Evolutionary conservation across 2,888 invertebrate genomes (phyloP).

Genomic region (Perizoma flavofasciatum): DNA sequence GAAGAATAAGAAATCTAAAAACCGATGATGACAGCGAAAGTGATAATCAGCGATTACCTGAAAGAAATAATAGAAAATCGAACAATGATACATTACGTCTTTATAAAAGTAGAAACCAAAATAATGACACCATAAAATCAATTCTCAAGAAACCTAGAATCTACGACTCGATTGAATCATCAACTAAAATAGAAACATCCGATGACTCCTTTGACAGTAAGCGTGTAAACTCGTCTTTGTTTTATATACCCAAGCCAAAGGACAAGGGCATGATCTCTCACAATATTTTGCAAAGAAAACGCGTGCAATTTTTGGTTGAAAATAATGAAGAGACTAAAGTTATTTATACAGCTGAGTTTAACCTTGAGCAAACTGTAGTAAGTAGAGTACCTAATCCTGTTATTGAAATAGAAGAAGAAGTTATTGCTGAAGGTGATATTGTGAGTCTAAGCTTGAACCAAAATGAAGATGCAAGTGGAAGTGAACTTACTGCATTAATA

Average conservation of each 20-base stretch:
- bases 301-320: slow-evolving; percentile 89
- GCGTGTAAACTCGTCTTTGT: slow-evolving; percentile 77
- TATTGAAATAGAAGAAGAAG: slow-evolving; percentile 60
- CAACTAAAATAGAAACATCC: slow-evolving; percentile 56
- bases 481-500: slow-evolving; percentile 51
- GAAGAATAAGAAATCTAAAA: slow-evolving; percentile 77
- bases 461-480: slow-evolving; percentile 38
- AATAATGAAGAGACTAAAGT: slow-evolving; percentile 80
- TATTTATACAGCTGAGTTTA: slow-evolving; percentile 77
- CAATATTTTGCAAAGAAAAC: slow-evolving; percentile 83
- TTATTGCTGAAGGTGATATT: slow-evolving; percentile 68
- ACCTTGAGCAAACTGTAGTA: slow-evolving; percentile 64
- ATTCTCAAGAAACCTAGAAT: slow-evolving; percentile 84
- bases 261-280: slow-evolving; percentile 63
- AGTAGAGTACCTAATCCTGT: slow-evolving; percentile 47
- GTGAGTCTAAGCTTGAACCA: slow-evolving; percentile 66
- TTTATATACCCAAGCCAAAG: slow-evolving; percentile 85
- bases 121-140: slow-evolving; percentile 81
- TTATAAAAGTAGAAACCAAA: slow-evolving; percentile 64
- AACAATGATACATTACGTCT: slow-evolving; percentile 53
- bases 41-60: slow-evolving; percentile 71
- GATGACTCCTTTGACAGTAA: slow-evolving; percentile 65
- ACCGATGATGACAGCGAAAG: slow-evolving; percentile 80
- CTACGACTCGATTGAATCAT: slow-evolving; percentile 58
- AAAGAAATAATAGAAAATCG: slow-evolving; percentile 60